phyloP scores from a whole-genome alignment of 2,888 invertebrate species.

The Lochmaea capreae region DNA sequence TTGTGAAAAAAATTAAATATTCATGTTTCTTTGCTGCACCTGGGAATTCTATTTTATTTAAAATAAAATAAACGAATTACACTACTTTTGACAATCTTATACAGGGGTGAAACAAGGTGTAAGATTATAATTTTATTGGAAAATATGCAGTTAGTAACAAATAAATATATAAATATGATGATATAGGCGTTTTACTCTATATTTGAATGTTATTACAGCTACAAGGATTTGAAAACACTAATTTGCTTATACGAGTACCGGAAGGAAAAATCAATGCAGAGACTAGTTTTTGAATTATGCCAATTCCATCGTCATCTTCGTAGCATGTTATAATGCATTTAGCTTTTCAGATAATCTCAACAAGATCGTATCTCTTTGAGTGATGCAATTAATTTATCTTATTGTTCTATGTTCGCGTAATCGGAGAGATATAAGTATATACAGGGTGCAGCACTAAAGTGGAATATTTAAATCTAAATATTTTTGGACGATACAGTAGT shows the following conservation, averaged over 20 bases:
- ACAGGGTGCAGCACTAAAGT: background rate
- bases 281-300: slow-evolving; percentile 27
- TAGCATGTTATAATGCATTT: slow-evolving; percentile 39
- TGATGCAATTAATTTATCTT: slow-evolving; percentile 37
- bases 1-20: no score
- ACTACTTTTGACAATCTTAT: no score
- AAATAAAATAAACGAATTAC: no score
- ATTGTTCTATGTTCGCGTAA: slow-evolving; percentile 27
- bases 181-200: no score
- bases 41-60: no score
- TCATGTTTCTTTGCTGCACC: no score
- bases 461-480: no score
- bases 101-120: no score
- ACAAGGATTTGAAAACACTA: background rate
- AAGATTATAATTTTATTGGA: no score
- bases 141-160: no score
- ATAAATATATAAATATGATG: no score
- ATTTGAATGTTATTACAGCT: background rate
- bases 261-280: background rate
- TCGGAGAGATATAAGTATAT: slow-evolving; percentile 11
- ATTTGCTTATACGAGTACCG: background rate
- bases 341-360: slow-evolving; percentile 40
- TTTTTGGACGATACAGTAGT: no score
- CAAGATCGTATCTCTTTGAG: slow-evolving; percentile 42
- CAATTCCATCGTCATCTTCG: slow-evolving; percentile 34